Evolutionary conservation across 2,797 vertebrate genomes (phyloP), one percentile per base, ranked within the genome.

Genomic region (Melanotaenia maccullochi): DNA sequence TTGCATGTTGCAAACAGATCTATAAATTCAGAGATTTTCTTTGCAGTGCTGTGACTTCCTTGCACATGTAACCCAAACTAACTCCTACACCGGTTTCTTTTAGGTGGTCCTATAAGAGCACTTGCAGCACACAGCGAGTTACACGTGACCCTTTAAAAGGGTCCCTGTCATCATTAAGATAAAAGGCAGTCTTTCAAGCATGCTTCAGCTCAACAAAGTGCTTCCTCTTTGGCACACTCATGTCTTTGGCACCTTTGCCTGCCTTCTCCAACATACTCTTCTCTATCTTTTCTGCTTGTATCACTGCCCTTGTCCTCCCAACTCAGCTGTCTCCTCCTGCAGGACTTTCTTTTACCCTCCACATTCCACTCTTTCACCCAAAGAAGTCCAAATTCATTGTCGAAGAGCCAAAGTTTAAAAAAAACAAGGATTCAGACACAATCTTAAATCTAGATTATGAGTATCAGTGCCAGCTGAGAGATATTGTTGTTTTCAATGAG

Each of bases 151-250:
- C 91, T 90, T 92, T 92, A 87, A 94, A 94, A 94, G 91, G 90
- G 84, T 91, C 87, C 73, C 82, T 91, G 90, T 93, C 87, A 88
- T 93, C 92, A 94, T 95, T 94, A 91, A 93, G 94, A 95, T 95
- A 94, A 94, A 83, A 82, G 66, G 60, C 82, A 59, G 81, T 87
- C 93, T 92, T 90, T 94, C 89, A 87, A 84, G 91, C 81, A 81
- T 90, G 83, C 92, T 93, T 86, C 75, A 91, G 87, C 73, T 85
- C 78, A 85, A 95, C 94, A 95, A 95, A 95, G 94, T 93, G 91
- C 85, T 85, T 89, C 87, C 91, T 93, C 93, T 91, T 90, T 84
- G 88, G 76, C 81, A 51, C 93, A 91, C 89, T 92, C 86, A 52
- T 90, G 89, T 94, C 92, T 87, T 85, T 79, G 72, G 78, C 92